These are phyloP conservation scores for Hyaena hyaena DNA, from an alignment of 2,113 vertebrate species.

Conservation along the genomic window DNA sequence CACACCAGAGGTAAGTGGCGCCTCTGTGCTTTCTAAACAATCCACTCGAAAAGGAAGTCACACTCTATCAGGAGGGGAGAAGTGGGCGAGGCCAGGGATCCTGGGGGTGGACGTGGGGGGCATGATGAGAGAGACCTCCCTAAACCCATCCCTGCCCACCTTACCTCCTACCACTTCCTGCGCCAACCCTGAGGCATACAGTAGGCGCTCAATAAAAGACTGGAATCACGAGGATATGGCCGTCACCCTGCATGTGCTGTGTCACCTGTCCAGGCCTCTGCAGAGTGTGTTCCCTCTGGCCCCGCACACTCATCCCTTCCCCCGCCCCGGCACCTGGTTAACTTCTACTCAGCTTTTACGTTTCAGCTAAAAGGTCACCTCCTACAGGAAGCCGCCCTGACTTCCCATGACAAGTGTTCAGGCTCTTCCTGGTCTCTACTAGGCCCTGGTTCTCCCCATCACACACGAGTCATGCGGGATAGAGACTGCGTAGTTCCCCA, in stretches of 20 bases:
- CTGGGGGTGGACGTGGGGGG: neutral
- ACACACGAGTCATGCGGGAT: accelerated
- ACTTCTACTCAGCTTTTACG: neutral
- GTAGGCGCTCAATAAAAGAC: neutral
- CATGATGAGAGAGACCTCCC: no score
- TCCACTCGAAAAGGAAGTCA: no score
- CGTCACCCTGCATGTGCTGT: neutral
- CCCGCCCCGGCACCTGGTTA: neutral
- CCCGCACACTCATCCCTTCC: neutral
- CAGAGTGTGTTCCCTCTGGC: neutral
- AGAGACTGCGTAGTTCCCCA: neutral
- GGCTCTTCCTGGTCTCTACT: neutral
- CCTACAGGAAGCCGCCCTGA: neutral
- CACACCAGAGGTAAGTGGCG: accelerated
- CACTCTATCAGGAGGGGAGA: neutral
- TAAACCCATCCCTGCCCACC: no score
- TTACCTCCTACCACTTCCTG: neutral
- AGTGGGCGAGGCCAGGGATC: accelerated
- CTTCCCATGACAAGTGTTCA: no score
- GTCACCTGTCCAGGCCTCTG: neutral
- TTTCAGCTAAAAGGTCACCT: neutral
- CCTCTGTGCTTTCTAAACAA: accelerated
- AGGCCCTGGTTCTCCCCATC: neutral
- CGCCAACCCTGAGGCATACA: neutral
- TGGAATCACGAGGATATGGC: neutral